Conservation (phyloP, 2,888 invertebrate species). For the Pseudococcus jackbeardsleyi region DNA sequence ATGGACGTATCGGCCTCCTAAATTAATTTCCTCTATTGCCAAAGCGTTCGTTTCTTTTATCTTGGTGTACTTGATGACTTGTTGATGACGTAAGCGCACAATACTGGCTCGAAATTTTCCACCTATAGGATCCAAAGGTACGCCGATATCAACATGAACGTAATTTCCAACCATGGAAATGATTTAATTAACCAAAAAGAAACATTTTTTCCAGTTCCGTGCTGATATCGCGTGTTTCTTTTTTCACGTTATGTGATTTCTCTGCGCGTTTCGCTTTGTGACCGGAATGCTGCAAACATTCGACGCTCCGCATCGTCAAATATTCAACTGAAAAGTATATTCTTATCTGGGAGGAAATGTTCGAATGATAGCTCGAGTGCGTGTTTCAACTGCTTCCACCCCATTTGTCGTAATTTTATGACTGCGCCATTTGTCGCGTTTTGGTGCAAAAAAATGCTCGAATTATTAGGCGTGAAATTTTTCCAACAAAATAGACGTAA, state of each 20-base stretch:
- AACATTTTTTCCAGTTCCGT: neutral
- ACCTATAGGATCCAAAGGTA: too few relatives aligned
- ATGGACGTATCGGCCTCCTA: conserved; percentile 5
- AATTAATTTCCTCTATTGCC: conserved; percentile 34
- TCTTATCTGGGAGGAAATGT: conserved; percentile 48
- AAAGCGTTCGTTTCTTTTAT: neutral
- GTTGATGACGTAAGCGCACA: neutral
- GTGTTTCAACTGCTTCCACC: conserved; percentile 56
- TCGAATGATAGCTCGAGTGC: conserved; percentile 49
- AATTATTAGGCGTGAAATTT: conserved; percentile 56
- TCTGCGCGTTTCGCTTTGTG: neutral
- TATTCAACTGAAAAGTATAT: conserved; percentile 43
- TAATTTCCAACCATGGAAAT: neutral
- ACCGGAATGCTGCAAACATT: neutral
- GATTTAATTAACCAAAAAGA: conserved; percentile 29
- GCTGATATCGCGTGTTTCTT: neutral
- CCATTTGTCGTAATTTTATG: conserved; percentile 57
- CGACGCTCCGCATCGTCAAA: neutral
- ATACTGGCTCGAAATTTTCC: neutral
- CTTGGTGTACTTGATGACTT: conserved; percentile 21
- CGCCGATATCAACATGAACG: neutral
- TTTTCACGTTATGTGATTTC: neutral
- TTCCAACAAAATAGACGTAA: conserved; percentile 46
- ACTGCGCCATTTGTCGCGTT: conserved; percentile 48
- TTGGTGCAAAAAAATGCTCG: neutral